These are phyloP conservation scores for Phodopus roborovskii DNA, from an alignment of 2,113 vertebrate genomes.

Conservation along the genomic window DNA sequence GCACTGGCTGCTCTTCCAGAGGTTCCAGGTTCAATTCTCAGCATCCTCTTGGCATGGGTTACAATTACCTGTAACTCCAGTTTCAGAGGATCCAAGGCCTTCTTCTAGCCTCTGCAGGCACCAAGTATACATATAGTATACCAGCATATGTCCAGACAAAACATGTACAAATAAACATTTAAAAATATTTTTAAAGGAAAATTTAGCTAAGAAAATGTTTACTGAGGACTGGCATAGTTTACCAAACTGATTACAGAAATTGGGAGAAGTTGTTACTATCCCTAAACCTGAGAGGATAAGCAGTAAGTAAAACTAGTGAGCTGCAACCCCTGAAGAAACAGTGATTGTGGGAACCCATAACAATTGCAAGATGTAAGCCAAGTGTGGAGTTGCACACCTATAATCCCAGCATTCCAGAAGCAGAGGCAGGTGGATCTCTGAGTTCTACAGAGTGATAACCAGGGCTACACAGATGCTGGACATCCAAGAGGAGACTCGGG, in stretches of 20 bases:
- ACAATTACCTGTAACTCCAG: neutral
- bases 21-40: neutral
- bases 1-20: neutral
- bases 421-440: neutral
- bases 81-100: neutral
- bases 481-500: neutral
- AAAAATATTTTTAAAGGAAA: neutral
- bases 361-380: neutral
- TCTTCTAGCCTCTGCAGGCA: neutral
- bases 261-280: neutral
- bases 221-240: neutral
- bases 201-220: constrained; percentile 35
- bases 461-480: no score
- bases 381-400: neutral
- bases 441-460: neutral
- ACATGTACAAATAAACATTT: neutral
- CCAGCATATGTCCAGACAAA: neutral
- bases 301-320: neutral
- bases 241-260: neutral
- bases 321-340: neutral
- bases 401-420: neutral
- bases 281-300: neutral
- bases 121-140: neutral
- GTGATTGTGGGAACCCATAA: neutral
- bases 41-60: neutral